These are phyloP conservation scores for Drosophila sproati DNA, from an alignment of 1,140 invertebrate species.

Conservation along the genomic window DNA sequence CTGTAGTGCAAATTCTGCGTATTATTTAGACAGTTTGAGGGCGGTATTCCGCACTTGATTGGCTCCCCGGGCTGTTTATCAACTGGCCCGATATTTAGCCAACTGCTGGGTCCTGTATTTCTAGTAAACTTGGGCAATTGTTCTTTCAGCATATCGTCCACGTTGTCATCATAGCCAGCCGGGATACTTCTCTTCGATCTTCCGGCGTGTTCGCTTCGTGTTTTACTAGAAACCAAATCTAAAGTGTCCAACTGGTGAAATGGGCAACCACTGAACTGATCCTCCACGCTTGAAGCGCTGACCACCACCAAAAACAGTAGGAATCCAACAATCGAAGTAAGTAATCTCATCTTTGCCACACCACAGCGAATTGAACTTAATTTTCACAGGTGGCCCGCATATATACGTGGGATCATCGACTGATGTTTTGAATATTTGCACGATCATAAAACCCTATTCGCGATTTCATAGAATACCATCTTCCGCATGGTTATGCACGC, in stretches of 20 bases:
- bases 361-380: conserved; percentile 39
- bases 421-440: conserved; percentile 40
- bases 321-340: conserved; percentile 2
- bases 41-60: conserved; percentile 61
- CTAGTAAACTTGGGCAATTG: conserved; percentile 48
- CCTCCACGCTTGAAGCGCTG: conserved; percentile 3
- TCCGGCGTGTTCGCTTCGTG: background rate
- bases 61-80: conserved; percentile 14
- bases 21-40: conserved; percentile 62
- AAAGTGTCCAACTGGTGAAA: conserved; percentile 13
- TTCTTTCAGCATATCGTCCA: conserved; percentile 54
- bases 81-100: conserved; percentile 16
- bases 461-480: conserved; percentile 42
- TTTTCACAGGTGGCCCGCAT: conserved; percentile 6
- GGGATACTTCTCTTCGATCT: conserved; percentile 35
- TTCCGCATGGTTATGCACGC: conserved; percentile 43
- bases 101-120: conserved; percentile 24
- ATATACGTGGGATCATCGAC: conserved; percentile 45
- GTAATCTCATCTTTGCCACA: conserved; percentile 33
- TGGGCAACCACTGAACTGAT: conserved; percentile 36
- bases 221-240: background rate
- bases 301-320: conserved; percentile 13
- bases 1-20: conserved; percentile 88
- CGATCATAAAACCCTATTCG: conserved; percentile 46
- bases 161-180: conserved; percentile 40